A percentile compares a stretch with the other conserved stretches of the same genome.
Conservation (phyloP, 2,113 vertebrate species). For the Morphnarchus princeps region DNA sequence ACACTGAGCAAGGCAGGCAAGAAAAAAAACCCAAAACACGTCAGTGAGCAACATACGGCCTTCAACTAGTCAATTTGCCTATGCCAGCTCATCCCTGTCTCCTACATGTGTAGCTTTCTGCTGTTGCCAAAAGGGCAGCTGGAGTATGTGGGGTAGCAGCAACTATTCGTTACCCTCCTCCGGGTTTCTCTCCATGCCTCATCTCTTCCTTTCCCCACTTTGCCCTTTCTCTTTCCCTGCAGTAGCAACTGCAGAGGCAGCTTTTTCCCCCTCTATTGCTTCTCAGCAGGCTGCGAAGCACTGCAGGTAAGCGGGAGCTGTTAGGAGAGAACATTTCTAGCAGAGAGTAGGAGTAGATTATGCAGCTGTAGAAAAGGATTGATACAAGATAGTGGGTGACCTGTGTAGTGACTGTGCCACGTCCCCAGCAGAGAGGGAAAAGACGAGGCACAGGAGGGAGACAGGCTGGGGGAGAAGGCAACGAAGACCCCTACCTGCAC, state of each 20-base stretch:
- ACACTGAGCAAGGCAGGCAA: not conserved
- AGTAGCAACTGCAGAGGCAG: not conserved
- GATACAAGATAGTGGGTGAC: conserved; percentile 28
- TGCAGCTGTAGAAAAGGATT: conserved; percentile 33
- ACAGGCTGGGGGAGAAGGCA: not conserved
- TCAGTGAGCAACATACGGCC: not conserved
- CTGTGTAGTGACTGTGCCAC: not conserved
- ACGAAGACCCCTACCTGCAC: not conserved
- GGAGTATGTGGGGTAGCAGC: not conserved
- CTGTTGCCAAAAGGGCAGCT: conserved; percentile 23
- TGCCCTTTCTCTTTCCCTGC: not conserved
- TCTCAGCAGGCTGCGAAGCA: not conserved
- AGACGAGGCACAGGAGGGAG: not conserved
- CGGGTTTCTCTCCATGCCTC: not conserved
- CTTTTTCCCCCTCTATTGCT: not conserved
- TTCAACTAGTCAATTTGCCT: not conserved
- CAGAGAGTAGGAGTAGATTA: conserved; percentile 49
- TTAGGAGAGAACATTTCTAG: conserved; percentile 25
- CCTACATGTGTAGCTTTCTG: not conserved
- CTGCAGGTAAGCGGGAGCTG: conserved; percentile 20
- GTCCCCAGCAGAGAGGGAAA: not conserved
- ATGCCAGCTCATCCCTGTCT: conserved; percentile 19
- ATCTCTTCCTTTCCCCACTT: not conserved
- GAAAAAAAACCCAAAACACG: not conserved
- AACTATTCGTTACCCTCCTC: not conserved